Conservation (phyloP, 1,140 invertebrate species). For the Akabosia matsudoensis region DNA sequence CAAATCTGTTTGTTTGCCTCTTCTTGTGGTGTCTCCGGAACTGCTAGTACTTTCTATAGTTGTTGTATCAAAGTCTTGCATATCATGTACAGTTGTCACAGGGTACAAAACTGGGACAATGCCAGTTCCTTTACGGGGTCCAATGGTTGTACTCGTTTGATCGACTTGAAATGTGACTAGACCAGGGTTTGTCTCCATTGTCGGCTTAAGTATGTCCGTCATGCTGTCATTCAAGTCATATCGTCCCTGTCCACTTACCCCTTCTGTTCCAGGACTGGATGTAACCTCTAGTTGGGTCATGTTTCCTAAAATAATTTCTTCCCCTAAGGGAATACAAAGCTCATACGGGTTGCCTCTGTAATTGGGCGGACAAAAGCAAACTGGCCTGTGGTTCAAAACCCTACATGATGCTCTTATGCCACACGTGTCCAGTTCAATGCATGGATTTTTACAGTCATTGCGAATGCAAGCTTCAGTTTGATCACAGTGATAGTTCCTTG, state of each 20-base stretch:
- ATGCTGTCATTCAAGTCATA: background rate
- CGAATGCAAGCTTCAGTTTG: slow-evolving; percentile 63
- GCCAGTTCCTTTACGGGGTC: background rate
- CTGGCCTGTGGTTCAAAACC: slow-evolving; percentile 57
- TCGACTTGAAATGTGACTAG: background rate
- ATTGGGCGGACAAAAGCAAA: slow-evolving; percentile 49
- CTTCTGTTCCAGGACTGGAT: background rate
- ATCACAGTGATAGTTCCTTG: slow-evolving; percentile 63
- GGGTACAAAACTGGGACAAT: background rate
- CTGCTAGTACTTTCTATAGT: no score
- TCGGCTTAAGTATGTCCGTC: background rate
- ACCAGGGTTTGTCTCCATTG: background rate
- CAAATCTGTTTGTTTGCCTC: no score
- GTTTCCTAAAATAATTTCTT: slow-evolving; percentile 11
- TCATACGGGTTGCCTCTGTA: slow-evolving; percentile 48
- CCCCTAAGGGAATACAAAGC: background rate
- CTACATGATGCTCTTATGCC: slow-evolving; percentile 60
- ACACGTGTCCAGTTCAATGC: slow-evolving; percentile 56
- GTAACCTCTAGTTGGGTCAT: background rate
- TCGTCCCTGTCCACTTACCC: background rate
- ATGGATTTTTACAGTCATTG: slow-evolving; percentile 64
- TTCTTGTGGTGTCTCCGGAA: background rate
- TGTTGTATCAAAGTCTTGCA: background rate
- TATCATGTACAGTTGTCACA: background rate
- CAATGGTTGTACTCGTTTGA: background rate